Evolutionary conservation across 2,113 vertebrate species (phyloP), one percentile per base, ranked within the genome.

Genomic region (Poeciliopsis turrubarensis): DNA sequence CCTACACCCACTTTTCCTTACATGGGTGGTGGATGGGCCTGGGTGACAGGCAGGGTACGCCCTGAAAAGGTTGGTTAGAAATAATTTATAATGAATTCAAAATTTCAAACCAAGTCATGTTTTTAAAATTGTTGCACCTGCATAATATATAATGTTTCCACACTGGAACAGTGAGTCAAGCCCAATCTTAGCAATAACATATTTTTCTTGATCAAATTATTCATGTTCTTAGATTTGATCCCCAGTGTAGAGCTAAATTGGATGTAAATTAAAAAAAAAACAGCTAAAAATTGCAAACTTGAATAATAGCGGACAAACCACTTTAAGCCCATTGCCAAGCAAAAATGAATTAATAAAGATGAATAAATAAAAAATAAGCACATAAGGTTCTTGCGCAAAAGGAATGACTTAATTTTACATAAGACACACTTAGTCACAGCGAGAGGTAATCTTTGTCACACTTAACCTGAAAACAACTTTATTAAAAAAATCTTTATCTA

Each of bases 321-420:
- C 41, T 60, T 82, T 76, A 73, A 73, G 39, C 62, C 63, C 39
- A 26, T 2, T 54, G 64, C 62, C 10, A 73, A 34, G 61, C 78
- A 27, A 79, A 0, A 87, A 79, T 81, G 60, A 78, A 80, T 77
- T 63, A 72, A 82, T 72, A 27, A 68, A n/a, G 29, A 30, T 29
- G 63, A 65, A 6, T 82, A 10, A 85, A 85, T 75, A 27, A 61
- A 80, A 81, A 84, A 79, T 60, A 71, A 72, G 68, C 72, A 78
- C 64, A 47, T 70, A 73, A 78, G 6, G 47, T 32, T 84, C 1
- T 76, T 65, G 31, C 41, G 39, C 22, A 54, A 69, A 70, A 31
- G 77, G 63, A 57, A 31, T 27, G 27, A 60, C 51, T 77, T 73
- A n/a, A 75, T 65, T 81, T 83, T 65, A 72, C 37, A 76, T 30